Evolutionary conservation across 2,888 invertebrate species (phyloP), one percentile per base, ranked within the genome.

Genomic region (Crepidodera aurea): DNA sequence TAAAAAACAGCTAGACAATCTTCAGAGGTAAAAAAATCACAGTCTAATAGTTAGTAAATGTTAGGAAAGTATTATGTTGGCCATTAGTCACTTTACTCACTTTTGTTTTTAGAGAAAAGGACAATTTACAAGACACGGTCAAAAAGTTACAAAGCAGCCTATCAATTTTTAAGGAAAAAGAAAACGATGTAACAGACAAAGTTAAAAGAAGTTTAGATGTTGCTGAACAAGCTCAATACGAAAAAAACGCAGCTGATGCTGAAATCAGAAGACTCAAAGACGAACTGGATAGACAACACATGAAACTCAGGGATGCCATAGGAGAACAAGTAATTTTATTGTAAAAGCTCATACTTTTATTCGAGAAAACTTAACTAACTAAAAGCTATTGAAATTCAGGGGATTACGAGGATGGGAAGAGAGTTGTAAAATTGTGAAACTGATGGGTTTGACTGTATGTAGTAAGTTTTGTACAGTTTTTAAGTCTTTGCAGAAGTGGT

Each of bases 201-300:
- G 87, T 87, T 50, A 89, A 89, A 73, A 82, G 88, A 56, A 86
- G 87, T 39, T 84, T 88, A 1, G 92, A 93, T 66, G 84, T 86
- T n/a, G 89, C 87, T 13, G 89, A 91, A 60, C 89, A 92, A 71
- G 87, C 91, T 0, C 86, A 91, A 61, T 91, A 91, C 70, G 93
- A 93, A 74, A 89, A 91, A 72, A 88, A 86, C 51, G 89, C 89
- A 68, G 84, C 91, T 25, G 93, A 93, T 72, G 77, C 87, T 40
- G 93, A 94, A 82, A 85, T 92, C 10, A 85, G 90, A 2, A 84
- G 92, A 57, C 81, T 93, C 40, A 84, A 90, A 80, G 92, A 92
- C 54, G 94, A 94, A 70, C 79, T 93, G 59, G 88, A 91, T 53
- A 84, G 91, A 4, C 90, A 92, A 75, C 90, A 92, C 64, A 86